phyloP scores from a whole-genome alignment of 2,113 vertebrate species.

The Caranx melampygus region DNA sequence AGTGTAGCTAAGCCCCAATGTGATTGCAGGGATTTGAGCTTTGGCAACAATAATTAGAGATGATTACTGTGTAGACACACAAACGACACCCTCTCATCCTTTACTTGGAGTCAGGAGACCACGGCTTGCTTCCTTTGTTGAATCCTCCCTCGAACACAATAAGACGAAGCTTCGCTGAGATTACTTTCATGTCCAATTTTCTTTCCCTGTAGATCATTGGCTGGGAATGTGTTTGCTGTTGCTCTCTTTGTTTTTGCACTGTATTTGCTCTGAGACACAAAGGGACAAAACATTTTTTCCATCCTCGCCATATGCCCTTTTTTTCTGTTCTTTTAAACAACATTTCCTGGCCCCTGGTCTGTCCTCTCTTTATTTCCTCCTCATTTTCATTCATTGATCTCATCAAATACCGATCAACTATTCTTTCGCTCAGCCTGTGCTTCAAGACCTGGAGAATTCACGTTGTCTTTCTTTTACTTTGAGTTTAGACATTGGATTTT shows the following conservation, averaged over 20 bases:
- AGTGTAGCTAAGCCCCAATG: slow-evolving; percentile 54
- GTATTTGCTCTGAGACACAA: slow-evolving; percentile 16
- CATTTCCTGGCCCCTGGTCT: slow-evolving; percentile 1
- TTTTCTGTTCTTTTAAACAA: slow-evolving; percentile 1
- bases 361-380: neutral
- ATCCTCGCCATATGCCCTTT: neutral
- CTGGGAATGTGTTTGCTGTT: slow-evolving; percentile 20
- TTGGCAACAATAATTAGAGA: slow-evolving; percentile 61
- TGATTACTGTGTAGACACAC: slow-evolving; percentile 56
- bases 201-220: slow-evolving; percentile 8
- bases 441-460: neutral
- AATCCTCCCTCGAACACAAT: slow-evolving; percentile 33
- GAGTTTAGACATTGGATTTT: slow-evolving; percentile 4
- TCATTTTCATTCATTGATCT: slow-evolving; percentile 10
- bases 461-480: neutral
- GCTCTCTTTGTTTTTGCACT: slow-evolving; percentile 40
- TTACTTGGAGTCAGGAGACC: slow-evolving; percentile 38
- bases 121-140: slow-evolving; percentile 34
- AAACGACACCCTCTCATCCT: slow-evolving; percentile 48
- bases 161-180: slow-evolving; percentile 45
- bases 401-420: neutral
- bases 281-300: slow-evolving; percentile 28
- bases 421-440: neutral
- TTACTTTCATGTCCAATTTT: slow-evolving; percentile 49
- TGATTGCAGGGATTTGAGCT: slow-evolving; percentile 56